Conservation (phyloP, 2,113 vertebrate species). For the Pardalotus punctatus region DNA sequence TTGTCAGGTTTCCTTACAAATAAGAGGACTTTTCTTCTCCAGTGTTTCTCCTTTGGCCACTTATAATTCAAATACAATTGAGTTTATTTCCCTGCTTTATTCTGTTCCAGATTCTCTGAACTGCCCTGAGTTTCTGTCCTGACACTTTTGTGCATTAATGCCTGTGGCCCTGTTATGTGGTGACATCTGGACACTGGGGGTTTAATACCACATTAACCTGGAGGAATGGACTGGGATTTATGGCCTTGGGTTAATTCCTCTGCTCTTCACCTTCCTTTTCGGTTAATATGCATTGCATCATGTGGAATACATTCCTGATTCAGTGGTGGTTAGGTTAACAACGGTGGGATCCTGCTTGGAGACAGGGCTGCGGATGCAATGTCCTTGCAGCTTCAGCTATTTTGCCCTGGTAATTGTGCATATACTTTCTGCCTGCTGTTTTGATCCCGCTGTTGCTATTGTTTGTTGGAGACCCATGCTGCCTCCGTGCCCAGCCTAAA, state of each 20-base stretch:
- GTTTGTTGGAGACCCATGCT: constrained; percentile 57
- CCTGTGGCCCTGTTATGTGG: background rate
- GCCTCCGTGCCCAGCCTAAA: constrained; percentile 53
- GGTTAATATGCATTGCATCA: background rate
- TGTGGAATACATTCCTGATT: background rate
- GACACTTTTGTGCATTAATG: background rate
- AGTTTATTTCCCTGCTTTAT: background rate
- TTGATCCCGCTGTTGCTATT: constrained; percentile 63
- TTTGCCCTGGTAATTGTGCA: constrained; percentile 31
- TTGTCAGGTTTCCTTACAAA: background rate
- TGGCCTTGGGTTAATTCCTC: background rate
- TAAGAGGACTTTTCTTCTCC: background rate
- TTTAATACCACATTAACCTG: background rate
- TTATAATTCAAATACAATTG: background rate
- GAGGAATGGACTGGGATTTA: background rate
- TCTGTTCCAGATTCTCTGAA: background rate
- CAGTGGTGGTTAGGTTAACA: background rate
- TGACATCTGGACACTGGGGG: background rate
- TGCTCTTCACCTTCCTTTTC: constrained; percentile 22
- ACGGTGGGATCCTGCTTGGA: background rate
- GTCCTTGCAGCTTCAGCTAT: background rate
- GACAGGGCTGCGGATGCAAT: background rate
- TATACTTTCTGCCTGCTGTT: constrained; percentile 46
- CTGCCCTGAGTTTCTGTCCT: background rate
- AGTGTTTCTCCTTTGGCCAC: background rate